Evolutionary conservation across 2,797 vertebrate species (phyloP).

Genomic region (Leptatherina wallacei): DNA sequence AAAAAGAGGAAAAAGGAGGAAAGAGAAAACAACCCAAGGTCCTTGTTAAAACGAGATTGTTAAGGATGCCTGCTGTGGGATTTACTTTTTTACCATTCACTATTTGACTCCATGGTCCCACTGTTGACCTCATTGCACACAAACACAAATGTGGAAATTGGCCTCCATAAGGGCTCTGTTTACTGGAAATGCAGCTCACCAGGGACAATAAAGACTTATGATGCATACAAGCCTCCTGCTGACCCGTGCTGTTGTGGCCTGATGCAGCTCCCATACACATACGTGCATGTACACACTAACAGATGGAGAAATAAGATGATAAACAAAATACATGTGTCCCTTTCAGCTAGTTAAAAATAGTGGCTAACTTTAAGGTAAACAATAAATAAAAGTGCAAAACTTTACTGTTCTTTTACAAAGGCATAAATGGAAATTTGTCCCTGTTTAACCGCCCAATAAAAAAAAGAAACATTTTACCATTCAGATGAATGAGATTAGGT

Average conservation of each 20-base stretch:
- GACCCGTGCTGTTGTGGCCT: conserved; percentile 63
- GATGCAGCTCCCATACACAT: conserved; percentile 50
- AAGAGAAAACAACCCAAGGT: conserved; percentile 66
- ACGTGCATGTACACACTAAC: conserved; percentile 21
- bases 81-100: conserved; percentile 73
- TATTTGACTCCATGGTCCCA: conserved; percentile 65
- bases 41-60: conserved; percentile 73
- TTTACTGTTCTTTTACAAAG: conserved; percentile 39
- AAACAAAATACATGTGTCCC: conserved; percentile 44
- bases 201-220: conserved; percentile 81
- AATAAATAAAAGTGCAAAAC: conserved; percentile 22
- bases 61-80: conserved; percentile 69
- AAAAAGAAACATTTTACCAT: conserved; percentile 53
- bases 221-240: conserved; percentile 67
- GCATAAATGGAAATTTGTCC: conserved; percentile 40
- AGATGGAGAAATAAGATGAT: conserved; percentile 10
- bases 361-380: conserved; percentile 33
- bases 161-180: conserved; percentile 71
- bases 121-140: conserved; percentile 74
- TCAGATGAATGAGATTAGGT: conserved; percentile 19
- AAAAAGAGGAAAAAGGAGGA: conserved; percentile 37
- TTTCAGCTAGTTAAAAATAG: conserved; percentile 9
- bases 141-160: conserved; percentile 62
- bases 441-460: conserved; percentile 34
- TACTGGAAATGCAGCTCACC: conserved; percentile 82